Conservation (phyloP, 2,888 invertebrate species). For the Dioctria linearis region DNA sequence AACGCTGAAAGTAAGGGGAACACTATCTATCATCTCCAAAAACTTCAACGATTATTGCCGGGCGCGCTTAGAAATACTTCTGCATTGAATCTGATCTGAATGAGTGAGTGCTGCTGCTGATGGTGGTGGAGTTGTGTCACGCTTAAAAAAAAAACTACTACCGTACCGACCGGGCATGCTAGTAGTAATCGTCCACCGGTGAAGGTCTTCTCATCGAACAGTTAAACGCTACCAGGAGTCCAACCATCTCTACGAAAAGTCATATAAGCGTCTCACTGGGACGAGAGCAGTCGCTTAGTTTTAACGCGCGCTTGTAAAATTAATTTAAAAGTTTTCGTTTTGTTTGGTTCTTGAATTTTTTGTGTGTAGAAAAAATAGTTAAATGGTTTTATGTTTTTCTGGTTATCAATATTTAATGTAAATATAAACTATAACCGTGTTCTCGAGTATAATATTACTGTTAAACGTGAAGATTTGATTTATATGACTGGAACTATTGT, state of each 20-base stretch:
- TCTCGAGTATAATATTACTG: no score
- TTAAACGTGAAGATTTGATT: no score
- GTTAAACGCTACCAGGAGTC: constrained; percentile 17
- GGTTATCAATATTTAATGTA: no score
- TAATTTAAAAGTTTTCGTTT: background rate
- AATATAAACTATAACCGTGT: no score
- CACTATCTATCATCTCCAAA: background rate
- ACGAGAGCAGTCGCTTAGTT: constrained; percentile 32
- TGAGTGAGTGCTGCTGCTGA: background rate
- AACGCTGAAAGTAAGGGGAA: background rate
- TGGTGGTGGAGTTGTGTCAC: background rate
- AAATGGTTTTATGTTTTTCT: no score
- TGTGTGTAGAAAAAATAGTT: background rate
- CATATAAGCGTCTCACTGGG: constrained; percentile 42
- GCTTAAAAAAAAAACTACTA: background rate
- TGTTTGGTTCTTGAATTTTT: background rate
- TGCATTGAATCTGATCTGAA: no score
- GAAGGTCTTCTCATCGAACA: constrained; percentile 32
- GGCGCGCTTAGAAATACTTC: background rate
- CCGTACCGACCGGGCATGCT: background rate
- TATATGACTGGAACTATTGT: no score
- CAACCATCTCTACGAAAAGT: constrained; percentile 18
- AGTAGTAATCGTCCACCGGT: constrained; percentile 29
- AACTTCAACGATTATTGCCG: constrained; percentile 1
- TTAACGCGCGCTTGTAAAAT: constrained; percentile 5